Evolutionary conservation across 2,888 invertebrate species (phyloP), one percentile per base, ranked within the genome.

Genomic region (Atrina japonica): DNA sequence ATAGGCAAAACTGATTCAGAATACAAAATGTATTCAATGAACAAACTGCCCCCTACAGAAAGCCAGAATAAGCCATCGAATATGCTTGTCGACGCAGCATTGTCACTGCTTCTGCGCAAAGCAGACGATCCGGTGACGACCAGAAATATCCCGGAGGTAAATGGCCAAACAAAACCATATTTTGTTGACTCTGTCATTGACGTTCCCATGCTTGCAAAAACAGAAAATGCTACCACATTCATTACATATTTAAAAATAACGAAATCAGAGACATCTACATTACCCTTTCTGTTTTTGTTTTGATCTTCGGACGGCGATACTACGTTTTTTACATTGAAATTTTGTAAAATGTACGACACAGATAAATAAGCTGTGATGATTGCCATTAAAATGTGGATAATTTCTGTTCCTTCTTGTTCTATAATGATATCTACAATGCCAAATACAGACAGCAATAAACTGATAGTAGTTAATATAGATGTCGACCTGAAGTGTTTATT

Each of bases 51-150:
- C 3, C 76, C 77, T 25, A 81, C 66, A n/a, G 75, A 69, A 21
- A 71, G 25, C 84, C 84, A 84, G 66, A 82, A 75, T 27, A 76
- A 66, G 7, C 78, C 80, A 60, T 80, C 73, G 2, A 83, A 59
- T 27, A 76, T 63, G 30, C 78, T 77, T 63, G 68, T 76, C 7
- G 68, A 65, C 1, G 78, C 78, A 64, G 68, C 69, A 63, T 70
- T 77, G 23, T 68, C 50, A 29, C 76, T 73, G 3, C 66, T 47
- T 25, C 81, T 66, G 35, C 84, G 64, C n/a, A 82, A 67, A 21
- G 79, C 72, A 9, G 80, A 76, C 0, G 80, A 53, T 11, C 78
- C 82, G 1, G 66, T 65, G 1, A 79, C 53, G 0, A 76, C 61
- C 49, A 80, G 82, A 56, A 78, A 75, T 21, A 78, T 14, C 6